A percentile compares a stretch with the other conserved stretches of the same genome.
Evolutionary conservation across 2,797 vertebrate genomes (phyloP).

Genomic region (Tympanoctomys barrerae): DNA sequence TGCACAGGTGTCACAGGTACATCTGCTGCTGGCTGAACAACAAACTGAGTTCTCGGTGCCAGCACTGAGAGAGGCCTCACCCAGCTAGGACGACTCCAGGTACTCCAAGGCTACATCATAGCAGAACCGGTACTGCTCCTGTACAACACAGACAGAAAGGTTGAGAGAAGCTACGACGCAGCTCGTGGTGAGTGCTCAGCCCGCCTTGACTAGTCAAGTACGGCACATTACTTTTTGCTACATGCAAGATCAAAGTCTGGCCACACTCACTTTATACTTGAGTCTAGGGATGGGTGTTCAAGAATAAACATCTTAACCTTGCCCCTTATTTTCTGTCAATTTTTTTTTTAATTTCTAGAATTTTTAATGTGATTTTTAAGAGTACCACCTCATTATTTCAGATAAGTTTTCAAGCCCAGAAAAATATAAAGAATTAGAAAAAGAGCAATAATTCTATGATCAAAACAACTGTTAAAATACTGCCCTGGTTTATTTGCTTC

Average conservation of each 20-base stretch:
- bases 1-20: constrained; percentile 82
- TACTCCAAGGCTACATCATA: constrained; percentile 98
- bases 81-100: constrained; percentile 94
- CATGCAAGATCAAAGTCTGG: not conserved
- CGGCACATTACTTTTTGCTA: not conserved
- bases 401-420: not conserved
- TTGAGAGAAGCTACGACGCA: not conserved
- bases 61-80: constrained; percentile 78
- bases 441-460: not conserved
- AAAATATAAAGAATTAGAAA: constrained; percentile 20
- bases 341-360: too few relatives aligned
- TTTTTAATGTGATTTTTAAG: constrained; percentile 7
- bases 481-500: not conserved
- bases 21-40: constrained; percentile 78
- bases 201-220: not conserved
- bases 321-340: not conserved
- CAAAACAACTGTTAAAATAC: not conserved
- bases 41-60: constrained; percentile 81
- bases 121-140: constrained; percentile 99
- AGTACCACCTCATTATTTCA: not conserved
- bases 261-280: not conserved
- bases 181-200: not conserved
- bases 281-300: constrained; percentile 13
- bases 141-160: not conserved
- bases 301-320: constrained; percentile 37